These are phyloP conservation scores for Troides aeacus DNA, from an alignment of 2,888 invertebrate genomes.

Conservation along the genomic window DNA sequence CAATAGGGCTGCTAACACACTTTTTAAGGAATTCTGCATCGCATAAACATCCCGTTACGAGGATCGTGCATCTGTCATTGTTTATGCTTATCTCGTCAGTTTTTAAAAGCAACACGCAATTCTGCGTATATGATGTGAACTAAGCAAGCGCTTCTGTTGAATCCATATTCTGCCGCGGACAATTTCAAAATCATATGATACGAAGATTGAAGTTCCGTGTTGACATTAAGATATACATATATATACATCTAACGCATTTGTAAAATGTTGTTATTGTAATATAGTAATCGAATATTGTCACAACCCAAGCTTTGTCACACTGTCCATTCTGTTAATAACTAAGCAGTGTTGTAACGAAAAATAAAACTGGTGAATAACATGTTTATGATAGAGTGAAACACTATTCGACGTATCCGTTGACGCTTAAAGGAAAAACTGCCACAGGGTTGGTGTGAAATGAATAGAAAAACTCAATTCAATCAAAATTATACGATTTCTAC, in stretches of 20 bases:
- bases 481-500: conserved; percentile 22
- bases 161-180: no score
- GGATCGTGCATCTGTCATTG: conserved; percentile 4
- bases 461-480: conserved; percentile 20
- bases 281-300: no score
- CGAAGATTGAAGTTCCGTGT: no score
- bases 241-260: no score
- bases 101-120: not conserved
- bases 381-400: not conserved
- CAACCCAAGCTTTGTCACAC: no score
- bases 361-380: no score
- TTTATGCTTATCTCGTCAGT: conserved; percentile 11
- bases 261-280: no score
- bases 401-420: conserved; percentile 14
- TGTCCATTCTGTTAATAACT: no score
- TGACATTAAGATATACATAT: no score
- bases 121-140: not conserved
- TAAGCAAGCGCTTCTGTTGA: no score
- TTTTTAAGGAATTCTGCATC: conserved; percentile 3
- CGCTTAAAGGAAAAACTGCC: conserved; percentile 5
- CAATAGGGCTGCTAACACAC: not conserved
- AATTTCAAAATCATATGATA: no score
- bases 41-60: conserved; percentile 22
- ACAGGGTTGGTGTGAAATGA: conserved; percentile 8
- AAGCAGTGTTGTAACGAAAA: no score